These are phyloP conservation scores for Meloidogyne chitwoodi DNA, from an alignment of 1,140 invertebrate genomes.

Conservation along the genomic window DNA sequence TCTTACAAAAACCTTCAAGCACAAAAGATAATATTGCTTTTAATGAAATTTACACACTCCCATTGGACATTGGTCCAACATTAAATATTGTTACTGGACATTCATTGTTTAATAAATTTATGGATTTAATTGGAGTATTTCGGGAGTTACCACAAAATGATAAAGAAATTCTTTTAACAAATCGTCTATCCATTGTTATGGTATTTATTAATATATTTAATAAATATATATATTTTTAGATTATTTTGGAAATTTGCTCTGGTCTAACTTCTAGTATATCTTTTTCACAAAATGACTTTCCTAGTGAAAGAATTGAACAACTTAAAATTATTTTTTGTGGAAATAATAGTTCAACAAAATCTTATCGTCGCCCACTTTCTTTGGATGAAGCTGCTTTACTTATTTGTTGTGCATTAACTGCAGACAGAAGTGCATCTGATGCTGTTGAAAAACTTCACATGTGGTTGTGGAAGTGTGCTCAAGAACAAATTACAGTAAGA, in stretches of 20 bases:
- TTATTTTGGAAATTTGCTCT: neutral
- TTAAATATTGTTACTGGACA: neutral
- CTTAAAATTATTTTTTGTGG: neutral
- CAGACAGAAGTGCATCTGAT: neutral
- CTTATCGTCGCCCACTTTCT: neutral
- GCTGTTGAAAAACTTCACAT: neutral
- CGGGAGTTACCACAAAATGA: neutral
- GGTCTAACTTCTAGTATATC: neutral
- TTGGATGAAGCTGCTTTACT: slow-evolving; percentile 5
- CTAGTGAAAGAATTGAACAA: neutral
- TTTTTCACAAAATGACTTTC: neutral
- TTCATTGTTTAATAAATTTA: neutral
- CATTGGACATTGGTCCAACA: neutral
- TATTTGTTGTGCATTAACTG: neutral
- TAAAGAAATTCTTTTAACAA: neutral
- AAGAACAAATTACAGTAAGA: neutral
- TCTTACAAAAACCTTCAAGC: neutral
- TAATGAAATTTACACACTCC: neutral
- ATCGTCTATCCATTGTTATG: neutral
- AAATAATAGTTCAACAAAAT: neutral
- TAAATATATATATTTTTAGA: neutral
- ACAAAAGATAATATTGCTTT: neutral
- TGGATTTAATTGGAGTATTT: neutral
- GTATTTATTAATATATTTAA: neutral
- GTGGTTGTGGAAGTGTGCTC: neutral